Conservation (phyloP, 92 coral and sea anemone species). For the Hydrozoanthus gracilis region DNA sequence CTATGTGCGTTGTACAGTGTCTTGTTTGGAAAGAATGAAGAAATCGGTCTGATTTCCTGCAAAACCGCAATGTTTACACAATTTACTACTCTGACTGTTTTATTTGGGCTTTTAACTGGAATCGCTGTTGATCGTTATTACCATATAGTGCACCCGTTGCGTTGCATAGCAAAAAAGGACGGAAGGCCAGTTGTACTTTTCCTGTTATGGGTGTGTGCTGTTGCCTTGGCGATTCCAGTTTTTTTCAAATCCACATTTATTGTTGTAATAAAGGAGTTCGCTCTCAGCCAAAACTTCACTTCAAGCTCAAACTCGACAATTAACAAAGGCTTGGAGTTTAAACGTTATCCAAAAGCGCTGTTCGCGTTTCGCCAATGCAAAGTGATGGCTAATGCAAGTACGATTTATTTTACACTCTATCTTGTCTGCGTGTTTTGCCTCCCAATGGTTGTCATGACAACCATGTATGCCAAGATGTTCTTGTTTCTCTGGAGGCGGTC, state of each 20-base stretch:
- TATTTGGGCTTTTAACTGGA: conserved; percentile 30
- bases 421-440: neutral
- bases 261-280: neutral
- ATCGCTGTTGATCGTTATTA: conserved; percentile 29
- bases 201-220: conserved; percentile 23
- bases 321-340: neutral
- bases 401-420: conserved; percentile 14
- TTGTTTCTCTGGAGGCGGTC: conserved; percentile 39
- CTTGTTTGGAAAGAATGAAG: conserved; percentile 14
- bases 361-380: conserved; percentile 26
- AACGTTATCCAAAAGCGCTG: neutral
- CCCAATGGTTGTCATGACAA: conserved; percentile 11
- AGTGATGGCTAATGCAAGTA: neutral
- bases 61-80: conserved; percentile 13
- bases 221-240: neutral
- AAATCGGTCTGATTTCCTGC: neutral
- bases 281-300: neutral
- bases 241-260: neutral
- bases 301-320: neutral
- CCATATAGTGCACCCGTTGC: conserved; percentile 32
- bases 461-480: conserved; percentile 36
- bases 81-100: conserved; percentile 2
- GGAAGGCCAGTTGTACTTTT: neutral
- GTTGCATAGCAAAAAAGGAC: conserved; percentile 17
- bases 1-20: neutral